These are phyloP conservation scores for Lepidotrigona ventralis DNA, from an alignment of 1,140 invertebrate species.

Conservation along the genomic window DNA sequence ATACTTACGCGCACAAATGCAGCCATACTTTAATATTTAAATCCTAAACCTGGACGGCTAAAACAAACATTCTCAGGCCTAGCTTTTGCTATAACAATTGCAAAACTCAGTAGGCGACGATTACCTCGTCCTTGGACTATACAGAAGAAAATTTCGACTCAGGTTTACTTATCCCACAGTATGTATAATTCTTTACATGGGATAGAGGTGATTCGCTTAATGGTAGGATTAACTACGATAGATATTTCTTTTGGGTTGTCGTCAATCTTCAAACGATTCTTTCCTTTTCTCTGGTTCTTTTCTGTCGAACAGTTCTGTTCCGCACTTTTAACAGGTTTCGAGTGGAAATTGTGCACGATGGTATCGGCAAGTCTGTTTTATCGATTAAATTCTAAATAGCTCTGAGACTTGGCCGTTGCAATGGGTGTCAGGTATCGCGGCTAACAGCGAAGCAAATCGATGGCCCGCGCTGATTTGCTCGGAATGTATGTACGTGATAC, in stretches of 20 bases:
- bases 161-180: no score
- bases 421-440: not conserved
- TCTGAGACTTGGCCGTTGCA: slow-evolving; percentile 14
- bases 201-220: no score
- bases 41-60: no score
- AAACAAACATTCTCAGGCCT: no score
- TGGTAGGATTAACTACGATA: not conserved
- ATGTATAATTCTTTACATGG: no score
- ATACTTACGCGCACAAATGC: no score
- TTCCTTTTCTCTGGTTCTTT: not conserved
- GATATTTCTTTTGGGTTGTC: slow-evolving; percentile 13
- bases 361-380: slow-evolving; percentile 6
- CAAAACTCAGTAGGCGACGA: no score
- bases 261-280: not conserved
- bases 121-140: no score
- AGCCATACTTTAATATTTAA: no score
- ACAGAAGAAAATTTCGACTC: no score
- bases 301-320: not conserved
- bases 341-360: not conserved
- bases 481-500: slow-evolving; percentile 3
- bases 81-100: no score
- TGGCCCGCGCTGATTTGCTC: not conserved
- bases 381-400: slow-evolving; percentile 44
- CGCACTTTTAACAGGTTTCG: not conserved
- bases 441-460: slow-evolving; percentile 24